Conservation (phyloP, 2,888 invertebrate genomes). For the Oxystoma pomonae region DNA sequence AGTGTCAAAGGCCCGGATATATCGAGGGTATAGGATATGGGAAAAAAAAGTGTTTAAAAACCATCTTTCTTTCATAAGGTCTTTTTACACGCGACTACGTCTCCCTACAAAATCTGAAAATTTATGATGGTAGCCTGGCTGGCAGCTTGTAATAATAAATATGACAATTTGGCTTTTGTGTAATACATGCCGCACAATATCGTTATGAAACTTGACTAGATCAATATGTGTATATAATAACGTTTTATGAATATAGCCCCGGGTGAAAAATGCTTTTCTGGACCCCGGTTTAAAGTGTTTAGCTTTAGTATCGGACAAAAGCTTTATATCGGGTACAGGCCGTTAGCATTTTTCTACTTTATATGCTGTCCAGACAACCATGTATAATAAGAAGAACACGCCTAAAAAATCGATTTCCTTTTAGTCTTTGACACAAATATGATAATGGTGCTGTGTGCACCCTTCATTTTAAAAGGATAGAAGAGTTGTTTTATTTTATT, state of each 20-base stretch:
- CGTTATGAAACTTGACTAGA: constrained; percentile 7
- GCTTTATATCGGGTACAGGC: not conserved
- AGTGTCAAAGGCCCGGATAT: too few relatives aligned
- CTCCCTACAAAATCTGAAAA: constrained; percentile 7
- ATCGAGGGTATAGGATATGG: not conserved
- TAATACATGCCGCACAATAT: constrained; percentile 9
- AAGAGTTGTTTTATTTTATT: too few relatives aligned
- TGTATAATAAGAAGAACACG: too few relatives aligned
- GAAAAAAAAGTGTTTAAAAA: not conserved
- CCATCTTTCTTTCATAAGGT: not conserved
- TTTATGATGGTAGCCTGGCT: constrained; percentile 7
- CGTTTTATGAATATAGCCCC: not conserved
- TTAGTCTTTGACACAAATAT: too few relatives aligned
- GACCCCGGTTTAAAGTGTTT: not conserved
- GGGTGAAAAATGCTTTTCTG: not conserved
- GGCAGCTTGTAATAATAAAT: constrained; percentile 9
- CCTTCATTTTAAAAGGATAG: too few relatives aligned
- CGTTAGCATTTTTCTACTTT: too few relatives aligned
- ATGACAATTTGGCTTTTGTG: constrained; percentile 10
- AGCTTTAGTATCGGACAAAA: not conserved
- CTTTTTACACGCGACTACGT: not conserved
- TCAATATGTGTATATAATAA: not conserved
- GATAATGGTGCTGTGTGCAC: too few relatives aligned
- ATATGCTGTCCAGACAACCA: too few relatives aligned
- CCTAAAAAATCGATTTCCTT: too few relatives aligned